phyloP scores from a whole-genome alignment of 2,113 vertebrate species.

The Ovibos moschatus region DNA sequence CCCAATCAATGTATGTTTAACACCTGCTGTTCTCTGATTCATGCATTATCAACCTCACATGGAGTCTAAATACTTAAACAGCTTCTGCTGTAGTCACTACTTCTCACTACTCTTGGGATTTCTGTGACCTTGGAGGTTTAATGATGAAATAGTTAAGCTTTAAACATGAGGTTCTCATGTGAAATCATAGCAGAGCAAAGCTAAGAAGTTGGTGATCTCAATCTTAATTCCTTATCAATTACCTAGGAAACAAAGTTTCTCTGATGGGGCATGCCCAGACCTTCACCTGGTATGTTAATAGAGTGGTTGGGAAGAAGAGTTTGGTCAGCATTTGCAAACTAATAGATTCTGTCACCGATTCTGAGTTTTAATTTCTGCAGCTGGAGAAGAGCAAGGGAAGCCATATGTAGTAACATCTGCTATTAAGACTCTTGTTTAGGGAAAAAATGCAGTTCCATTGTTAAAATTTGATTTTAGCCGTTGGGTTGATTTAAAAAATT shows the following conservation, averaged over 20 bases:
- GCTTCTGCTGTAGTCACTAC: not conserved
- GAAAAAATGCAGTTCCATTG: not conserved
- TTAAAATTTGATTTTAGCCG: slow-evolving; percentile 34
- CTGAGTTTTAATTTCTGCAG: slow-evolving; percentile 57
- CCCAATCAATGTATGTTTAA: slow-evolving; percentile 9
- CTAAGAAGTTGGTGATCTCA: slow-evolving; percentile 25
- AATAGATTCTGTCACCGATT: slow-evolving; percentile 40
- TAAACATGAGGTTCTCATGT: slow-evolving; percentile 19
- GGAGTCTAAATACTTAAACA: not conserved
- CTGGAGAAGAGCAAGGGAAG: slow-evolving; percentile 43
- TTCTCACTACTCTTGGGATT: not conserved
- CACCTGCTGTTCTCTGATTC: slow-evolving; percentile 39
- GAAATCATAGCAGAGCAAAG: slow-evolving; percentile 38
- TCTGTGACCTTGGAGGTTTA: not conserved
- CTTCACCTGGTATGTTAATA: slow-evolving; percentile 36
- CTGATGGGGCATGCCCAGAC: not conserved
- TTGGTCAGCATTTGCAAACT: slow-evolving; percentile 51
- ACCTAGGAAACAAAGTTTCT: slow-evolving; percentile 34
- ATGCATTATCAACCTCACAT: slow-evolving; percentile 29
- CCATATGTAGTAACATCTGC: slow-evolving; percentile 60
- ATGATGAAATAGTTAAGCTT: slow-evolving; percentile 25
- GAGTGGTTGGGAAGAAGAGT: slow-evolving; percentile 40
- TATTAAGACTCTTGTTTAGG: slow-evolving; percentile 42
- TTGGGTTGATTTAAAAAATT: not conserved
- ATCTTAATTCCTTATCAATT: slow-evolving; percentile 45